Conservation (phyloP, 1,140 invertebrate species). For the Eueides isabella region DNA sequence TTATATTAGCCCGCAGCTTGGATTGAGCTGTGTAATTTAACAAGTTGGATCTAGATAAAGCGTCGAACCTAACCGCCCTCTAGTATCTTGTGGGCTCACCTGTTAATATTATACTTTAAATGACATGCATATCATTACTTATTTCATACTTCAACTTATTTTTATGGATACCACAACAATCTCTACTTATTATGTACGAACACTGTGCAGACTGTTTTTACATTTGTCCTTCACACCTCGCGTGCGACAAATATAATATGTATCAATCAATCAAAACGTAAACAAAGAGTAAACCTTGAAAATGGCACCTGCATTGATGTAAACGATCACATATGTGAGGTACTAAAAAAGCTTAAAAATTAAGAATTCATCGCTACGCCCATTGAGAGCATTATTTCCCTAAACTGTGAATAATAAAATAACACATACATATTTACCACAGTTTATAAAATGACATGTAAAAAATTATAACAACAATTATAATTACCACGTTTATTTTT, state of each 20-base stretch:
- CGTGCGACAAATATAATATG: slow-evolving; percentile 59
- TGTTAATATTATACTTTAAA: slow-evolving; percentile 33
- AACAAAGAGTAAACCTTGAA: slow-evolving; percentile 64
- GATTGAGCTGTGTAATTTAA: slow-evolving; percentile 69
- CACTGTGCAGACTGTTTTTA: slow-evolving; percentile 44
- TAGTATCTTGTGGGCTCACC: slow-evolving; percentile 54
- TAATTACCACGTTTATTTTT: not conserved
- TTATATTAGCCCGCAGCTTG: slow-evolving; percentile 62
- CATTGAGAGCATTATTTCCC: slow-evolving; percentile 28
- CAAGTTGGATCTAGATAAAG: slow-evolving; percentile 69
- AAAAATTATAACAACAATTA: no score
- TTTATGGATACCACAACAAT: not conserved
- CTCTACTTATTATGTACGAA: not conserved
- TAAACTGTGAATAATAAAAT: slow-evolving; percentile 27
- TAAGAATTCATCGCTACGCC: slow-evolving; percentile 45
- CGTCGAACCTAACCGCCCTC: slow-evolving; percentile 45
- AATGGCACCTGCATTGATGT: slow-evolving; percentile 57
- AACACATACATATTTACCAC: slow-evolving; percentile 18
- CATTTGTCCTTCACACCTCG: slow-evolving; percentile 51
- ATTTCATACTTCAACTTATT: not conserved
- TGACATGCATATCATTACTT: slow-evolving; percentile 33
- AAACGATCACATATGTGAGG: slow-evolving; percentile 58
- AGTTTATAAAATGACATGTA: not conserved
- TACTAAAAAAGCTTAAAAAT: slow-evolving; percentile 65
- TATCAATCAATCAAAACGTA: slow-evolving; percentile 68